These are phyloP conservation scores for Erebia aethiops DNA, from an alignment of 2,888 invertebrate genomes.

Conservation along the genomic window DNA sequence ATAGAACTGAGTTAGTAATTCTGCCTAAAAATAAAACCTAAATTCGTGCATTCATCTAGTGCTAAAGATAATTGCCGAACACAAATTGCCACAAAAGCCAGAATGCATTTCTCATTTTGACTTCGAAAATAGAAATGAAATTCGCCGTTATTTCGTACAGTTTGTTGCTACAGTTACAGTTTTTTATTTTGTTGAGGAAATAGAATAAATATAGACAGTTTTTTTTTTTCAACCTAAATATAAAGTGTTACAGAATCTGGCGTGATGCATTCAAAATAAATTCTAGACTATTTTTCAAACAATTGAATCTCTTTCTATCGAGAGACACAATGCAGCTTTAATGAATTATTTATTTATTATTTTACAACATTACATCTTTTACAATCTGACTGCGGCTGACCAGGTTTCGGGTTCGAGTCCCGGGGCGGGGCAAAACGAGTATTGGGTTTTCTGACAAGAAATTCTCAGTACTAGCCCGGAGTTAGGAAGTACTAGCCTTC, in stretches of 20 bases:
- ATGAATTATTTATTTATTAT: too few species aligned
- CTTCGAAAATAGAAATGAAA: slow-evolving; percentile 5
- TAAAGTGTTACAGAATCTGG: neutral
- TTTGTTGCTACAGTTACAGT: neutral
- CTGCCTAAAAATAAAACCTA: neutral
- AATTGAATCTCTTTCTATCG: neutral
- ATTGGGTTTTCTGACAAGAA: too few species aligned
- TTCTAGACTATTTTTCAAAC: neutral
- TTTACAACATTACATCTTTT: too few species aligned
- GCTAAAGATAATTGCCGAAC: neutral
- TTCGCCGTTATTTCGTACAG: neutral
- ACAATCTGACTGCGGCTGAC: too few species aligned
- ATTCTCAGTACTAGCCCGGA: too few species aligned
- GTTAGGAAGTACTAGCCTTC: too few species aligned
- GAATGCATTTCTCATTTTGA: slow-evolving; percentile 10
- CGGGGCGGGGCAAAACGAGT: too few species aligned
- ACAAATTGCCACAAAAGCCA: neutral
- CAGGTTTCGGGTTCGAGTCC: too few species aligned
- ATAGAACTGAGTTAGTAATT: neutral
- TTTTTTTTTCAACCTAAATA: neutral
- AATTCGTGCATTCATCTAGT: neutral
- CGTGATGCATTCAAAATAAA: neutral
- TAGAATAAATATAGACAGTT: neutral
- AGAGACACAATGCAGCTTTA: neutral
- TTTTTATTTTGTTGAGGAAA: neutral